Evolutionary conservation across 1,140 invertebrate species (phyloP).

Genomic region (Drosophila nannoptera): DNA sequence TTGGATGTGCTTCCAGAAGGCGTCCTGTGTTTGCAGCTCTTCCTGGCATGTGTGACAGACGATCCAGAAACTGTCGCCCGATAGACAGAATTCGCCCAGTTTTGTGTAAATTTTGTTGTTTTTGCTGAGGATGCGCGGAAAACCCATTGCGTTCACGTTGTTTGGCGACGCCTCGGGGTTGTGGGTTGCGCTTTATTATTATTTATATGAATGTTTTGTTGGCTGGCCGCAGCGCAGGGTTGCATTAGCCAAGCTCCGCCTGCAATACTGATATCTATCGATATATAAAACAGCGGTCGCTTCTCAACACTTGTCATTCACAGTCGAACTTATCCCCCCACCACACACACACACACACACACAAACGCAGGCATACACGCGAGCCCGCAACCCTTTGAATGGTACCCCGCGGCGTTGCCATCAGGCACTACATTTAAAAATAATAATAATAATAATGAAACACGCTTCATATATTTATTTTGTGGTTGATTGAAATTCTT

Average conservation of each 20-base stretch:
- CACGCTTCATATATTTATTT: neutral
- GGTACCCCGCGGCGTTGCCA: conserved; percentile 16
- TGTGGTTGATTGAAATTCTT: neutral
- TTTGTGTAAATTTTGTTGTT: conserved; percentile 78
- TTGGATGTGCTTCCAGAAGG: conserved; percentile 78
- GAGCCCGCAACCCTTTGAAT: neutral
- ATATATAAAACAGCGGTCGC: neutral
- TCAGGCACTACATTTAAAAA: neutral
- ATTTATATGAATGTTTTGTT: conserved; percentile 51
- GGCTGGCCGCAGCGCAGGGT: conserved; percentile 30
- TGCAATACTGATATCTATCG: conserved; percentile 5
- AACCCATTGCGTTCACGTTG: conserved; percentile 67
- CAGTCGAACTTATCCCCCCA: no score
- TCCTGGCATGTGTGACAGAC: conserved; percentile 76
- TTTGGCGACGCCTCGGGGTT: conserved; percentile 31
- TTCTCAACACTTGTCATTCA: no score
- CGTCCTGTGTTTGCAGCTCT: conserved; percentile 74
- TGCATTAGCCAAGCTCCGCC: conserved; percentile 15
- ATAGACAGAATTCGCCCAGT: conserved; percentile 72
- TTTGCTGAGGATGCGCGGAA: conserved; percentile 78
- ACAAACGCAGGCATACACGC: neutral
- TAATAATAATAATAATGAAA: neutral
- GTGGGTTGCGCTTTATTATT: conserved; percentile 47
- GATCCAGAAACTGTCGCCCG: conserved; percentile 75
- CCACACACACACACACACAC: conserved; percentile 1